A percentile compares a stretch with the other conserved stretches of the same genome.
Evolutionary conservation across 2,888 invertebrate species (phyloP).

Genomic region (Chalcis sispes): DNA sequence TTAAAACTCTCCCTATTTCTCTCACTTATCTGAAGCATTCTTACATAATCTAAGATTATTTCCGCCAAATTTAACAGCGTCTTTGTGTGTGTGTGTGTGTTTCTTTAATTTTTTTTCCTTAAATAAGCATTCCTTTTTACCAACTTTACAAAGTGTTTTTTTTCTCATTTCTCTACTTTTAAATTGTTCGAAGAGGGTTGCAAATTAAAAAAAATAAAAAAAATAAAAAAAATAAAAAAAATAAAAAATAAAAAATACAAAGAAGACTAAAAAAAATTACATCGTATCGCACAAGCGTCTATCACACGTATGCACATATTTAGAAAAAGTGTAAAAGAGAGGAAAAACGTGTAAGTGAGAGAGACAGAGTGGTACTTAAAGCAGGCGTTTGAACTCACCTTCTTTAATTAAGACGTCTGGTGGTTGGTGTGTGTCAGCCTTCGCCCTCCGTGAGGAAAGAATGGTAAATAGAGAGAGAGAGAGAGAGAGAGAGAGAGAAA

Average conservation of each 20-base stretch:
- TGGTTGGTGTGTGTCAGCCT: constrained; percentile 35
- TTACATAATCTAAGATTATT: no score
- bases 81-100: no score
- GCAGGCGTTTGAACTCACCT: constrained; percentile 69
- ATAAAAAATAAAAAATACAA: no score
- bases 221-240: neutral
- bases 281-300: neutral
- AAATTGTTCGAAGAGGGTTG: neutral
- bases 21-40: no score
- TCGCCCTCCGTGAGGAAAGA: neutral
- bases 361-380: constrained; percentile 62
- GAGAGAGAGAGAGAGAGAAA: constrained; percentile 57
- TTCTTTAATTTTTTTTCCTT: no score
- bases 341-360: no score
- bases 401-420: constrained; percentile 74
- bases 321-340: neutral
- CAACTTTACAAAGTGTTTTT: no score
- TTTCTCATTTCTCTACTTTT: no score
- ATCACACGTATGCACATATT: neutral
- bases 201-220: neutral
- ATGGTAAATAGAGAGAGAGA: neutral
- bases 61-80: no score
- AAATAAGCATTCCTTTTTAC: no score
- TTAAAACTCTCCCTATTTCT: no score
- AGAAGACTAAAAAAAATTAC: no score